Base-by-base conservation (phyloP, 1,140 invertebrate genomes). In the Meloidogyne exigua region DNA sequence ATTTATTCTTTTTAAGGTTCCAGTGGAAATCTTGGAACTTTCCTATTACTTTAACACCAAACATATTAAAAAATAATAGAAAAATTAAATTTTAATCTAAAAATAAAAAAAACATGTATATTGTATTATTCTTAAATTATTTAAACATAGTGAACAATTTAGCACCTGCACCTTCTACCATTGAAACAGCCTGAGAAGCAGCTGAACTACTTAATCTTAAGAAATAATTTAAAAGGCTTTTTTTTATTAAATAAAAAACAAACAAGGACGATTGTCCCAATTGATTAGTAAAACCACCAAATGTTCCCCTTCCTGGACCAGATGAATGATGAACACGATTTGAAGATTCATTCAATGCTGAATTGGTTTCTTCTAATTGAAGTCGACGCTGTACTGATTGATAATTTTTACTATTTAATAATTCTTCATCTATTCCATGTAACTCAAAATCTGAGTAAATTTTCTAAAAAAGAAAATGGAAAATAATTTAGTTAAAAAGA, bases 401-500 rank as follows among this genome's bases (percentile, higher is more conserved):
- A 91, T 98, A 98, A 83, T 92, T 92, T 90, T 96, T 96, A 65
- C 93, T 94, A 89, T 97, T 96, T n/a, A 99, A 89, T 89, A 95
- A 94, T 87, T 98, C 95, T 86, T 98, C 96, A 88, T 95, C 94
- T 23, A 99, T 95, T 77, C 96, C 96, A 90, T 99, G 96, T 72
- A 99, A 91, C 89, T 98, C 96, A 89, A 98, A 99, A 88, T 98
- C 96, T 25, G 94, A 94, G 89, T 96, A 98, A 85, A 98, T 92
- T 93, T 99, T 99, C 93, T 98, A 88, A 66, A 91, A 88, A 90
- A 23, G 18, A 62, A 2, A 21, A 44, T 15, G 15, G 4, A 39
- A 28, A 75, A 76, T 76, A 21, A 18, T 10, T 76, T 18, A 49
- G 7, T 44, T 76, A 10, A 21, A 39, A 39, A 10, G 21, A 49